Evolutionary conservation across 2,113 vertebrate species (phyloP).

Genomic region (Semicossyphus pulcher): DNA sequence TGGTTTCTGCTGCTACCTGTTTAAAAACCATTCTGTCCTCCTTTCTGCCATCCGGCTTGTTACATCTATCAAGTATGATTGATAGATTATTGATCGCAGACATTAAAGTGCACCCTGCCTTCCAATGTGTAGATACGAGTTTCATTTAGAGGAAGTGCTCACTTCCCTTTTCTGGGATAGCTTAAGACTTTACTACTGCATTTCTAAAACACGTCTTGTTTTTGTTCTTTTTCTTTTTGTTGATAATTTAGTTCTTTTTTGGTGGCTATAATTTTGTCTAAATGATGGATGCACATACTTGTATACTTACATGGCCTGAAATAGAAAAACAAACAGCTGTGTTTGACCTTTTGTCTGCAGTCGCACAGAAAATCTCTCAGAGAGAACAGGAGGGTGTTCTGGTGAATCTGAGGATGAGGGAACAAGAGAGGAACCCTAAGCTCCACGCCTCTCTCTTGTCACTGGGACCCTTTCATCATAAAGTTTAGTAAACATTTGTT

Average conservation of each 20-base stretch:
- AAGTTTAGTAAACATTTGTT: conserved; percentile 1
- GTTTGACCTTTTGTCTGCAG: conserved; percentile 71
- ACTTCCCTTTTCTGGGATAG: conserved; percentile 81
- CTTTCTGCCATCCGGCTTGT: conserved; percentile 34
- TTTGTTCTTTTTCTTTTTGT: conserved; percentile 36
- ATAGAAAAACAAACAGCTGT: conserved; percentile 67
- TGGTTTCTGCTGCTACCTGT: conserved; percentile 59
- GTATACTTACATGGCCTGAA: conserved; percentile 84
- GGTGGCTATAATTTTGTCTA: conserved; percentile 75
- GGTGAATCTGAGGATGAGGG: conserved; percentile 30
- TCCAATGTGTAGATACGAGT: conserved; percentile 37
- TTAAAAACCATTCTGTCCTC: conserved; percentile 48
- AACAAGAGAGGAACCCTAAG: conserved; percentile 14
- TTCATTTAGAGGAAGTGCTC: conserved; percentile 85
- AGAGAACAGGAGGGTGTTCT: conserved; percentile 38
- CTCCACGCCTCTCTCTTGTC: conserved; percentile 1
- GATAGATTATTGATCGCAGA: conserved; percentile 36
- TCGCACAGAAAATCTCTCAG: conserved; percentile 59
- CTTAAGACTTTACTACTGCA: conserved; percentile 83
- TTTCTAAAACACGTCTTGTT: conserved; percentile 86
- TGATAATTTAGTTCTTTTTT: conserved; percentile 54
- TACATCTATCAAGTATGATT: conserved; percentile 28
- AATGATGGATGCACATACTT: conserved; percentile 83
- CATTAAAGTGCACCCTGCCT: conserved; percentile 36
- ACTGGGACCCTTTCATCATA: conserved; percentile 31